A percentile compares a stretch with the other conserved stretches of the same genome.
phyloP scores from a whole-genome alignment of 2,797 vertebrate genomes.

The Anisognathus igniventris region DNA sequence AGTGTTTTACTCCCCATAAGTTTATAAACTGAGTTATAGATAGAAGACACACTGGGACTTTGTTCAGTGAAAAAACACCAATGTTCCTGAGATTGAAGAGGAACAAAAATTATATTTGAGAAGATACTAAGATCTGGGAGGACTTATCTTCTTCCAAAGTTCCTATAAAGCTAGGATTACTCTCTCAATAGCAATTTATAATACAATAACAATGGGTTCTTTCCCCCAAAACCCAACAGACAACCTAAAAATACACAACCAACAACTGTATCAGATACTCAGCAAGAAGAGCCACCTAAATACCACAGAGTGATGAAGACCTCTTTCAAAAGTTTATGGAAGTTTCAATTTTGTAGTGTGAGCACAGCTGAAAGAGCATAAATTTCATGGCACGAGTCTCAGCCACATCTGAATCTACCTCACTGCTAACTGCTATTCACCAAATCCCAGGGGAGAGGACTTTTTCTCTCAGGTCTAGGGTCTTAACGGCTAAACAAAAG shows the following conservation, averaged over 20 bases:
- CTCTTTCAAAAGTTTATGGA: rapidly evolving
- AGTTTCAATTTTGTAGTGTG: background rate
- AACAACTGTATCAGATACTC: background rate
- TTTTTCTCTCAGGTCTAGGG: background rate
- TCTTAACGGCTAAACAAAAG: background rate
- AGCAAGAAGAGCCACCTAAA: background rate
- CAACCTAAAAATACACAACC: background rate
- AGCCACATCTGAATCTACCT: background rate
- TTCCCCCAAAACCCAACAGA: rapidly evolving
- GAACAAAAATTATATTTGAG: background rate
- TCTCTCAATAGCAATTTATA: background rate
- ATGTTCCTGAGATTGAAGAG: background rate
- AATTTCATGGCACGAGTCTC: background rate
- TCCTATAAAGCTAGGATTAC: background rate
- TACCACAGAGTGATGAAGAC: rapidly evolving
- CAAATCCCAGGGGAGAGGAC: background rate
- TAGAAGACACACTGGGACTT: background rate
- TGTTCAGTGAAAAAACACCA: background rate
- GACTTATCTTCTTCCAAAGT: background rate
- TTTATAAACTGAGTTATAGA: background rate
- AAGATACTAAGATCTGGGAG: background rate
- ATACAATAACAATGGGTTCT: background rate
- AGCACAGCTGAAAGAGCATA: background rate
- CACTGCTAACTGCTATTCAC: background rate
- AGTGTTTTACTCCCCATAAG: background rate